These are phyloP conservation scores for Microchrysa polita DNA, from an alignment of 2,888 invertebrate genomes.

Conservation along the genomic window DNA sequence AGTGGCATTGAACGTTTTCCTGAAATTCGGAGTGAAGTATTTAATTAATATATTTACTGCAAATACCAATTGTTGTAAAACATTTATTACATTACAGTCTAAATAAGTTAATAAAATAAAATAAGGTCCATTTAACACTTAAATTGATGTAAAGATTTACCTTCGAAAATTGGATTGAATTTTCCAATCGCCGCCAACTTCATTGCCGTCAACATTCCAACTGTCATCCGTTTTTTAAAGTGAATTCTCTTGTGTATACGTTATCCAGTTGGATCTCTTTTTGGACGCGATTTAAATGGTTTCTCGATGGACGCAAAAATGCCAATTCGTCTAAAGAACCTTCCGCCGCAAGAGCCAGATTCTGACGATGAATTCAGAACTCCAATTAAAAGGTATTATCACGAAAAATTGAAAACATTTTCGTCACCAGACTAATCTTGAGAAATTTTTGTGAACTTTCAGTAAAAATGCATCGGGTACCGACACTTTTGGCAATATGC, in stretches of 20 bases:
- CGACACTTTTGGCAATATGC: conserved; percentile 21
- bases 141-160: too few species aligned
- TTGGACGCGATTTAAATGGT: not conserved
- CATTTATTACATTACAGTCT: too few species aligned
- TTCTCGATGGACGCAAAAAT: conserved; percentile 7
- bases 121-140: too few species aligned
- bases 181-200: conserved; percentile 18
- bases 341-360: conserved; percentile 59
- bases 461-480: not conserved
- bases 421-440: too few species aligned
- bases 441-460: too few species aligned
- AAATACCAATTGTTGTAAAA: too few species aligned
- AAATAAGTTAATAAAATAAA: too few species aligned
- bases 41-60: too few species aligned
- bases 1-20: conserved; percentile 1
- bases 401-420: too few species aligned
- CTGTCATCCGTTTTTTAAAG: conserved; percentile 39
- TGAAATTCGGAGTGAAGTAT: too few species aligned
- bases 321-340: conserved; percentile 57
- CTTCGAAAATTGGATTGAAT: too few species aligned
- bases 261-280: not conserved
- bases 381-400: conserved; percentile 52
- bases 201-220: not conserved
- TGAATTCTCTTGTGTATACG: conserved; percentile 3
- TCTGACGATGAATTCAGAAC: conserved; percentile 60